Evolutionary conservation across 1,140 invertebrate species (phyloP).

Genomic region (Megalonaias nervosa): DNA sequence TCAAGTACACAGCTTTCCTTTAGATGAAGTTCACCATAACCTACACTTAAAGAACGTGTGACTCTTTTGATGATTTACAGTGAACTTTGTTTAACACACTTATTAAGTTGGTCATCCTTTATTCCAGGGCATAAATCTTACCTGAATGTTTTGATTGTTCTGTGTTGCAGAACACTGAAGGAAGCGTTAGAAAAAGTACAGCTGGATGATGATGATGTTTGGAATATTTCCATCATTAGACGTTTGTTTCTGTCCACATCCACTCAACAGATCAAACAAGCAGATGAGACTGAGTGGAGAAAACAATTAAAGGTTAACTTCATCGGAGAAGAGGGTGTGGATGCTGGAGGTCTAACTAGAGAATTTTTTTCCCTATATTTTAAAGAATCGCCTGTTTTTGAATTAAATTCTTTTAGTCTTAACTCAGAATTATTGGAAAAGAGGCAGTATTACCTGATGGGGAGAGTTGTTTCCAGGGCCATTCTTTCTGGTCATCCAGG

Average conservation of each 20-base stretch:
- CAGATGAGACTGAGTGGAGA: slow-evolving; percentile 8
- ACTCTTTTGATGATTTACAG: too few relatives aligned
- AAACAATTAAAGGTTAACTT: slow-evolving; percentile 12
- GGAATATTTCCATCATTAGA: slow-evolving; percentile 19
- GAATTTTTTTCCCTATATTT: slow-evolving; percentile 21
- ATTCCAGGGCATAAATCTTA: too few relatives aligned
- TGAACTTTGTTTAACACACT: too few relatives aligned
- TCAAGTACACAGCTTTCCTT: too few relatives aligned
- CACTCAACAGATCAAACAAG: slow-evolving; percentile 7
- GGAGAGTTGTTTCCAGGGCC: slow-evolving; percentile 1
- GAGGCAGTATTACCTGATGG: slow-evolving; percentile 12
- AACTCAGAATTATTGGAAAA: slow-evolving; percentile 2
- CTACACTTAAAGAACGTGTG: too few relatives aligned
- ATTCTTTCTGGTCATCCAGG: slow-evolving; percentile 15
- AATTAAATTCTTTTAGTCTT: slow-evolving; percentile 10
- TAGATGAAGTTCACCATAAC: too few relatives aligned
- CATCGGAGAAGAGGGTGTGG: slow-evolving; percentile 25
- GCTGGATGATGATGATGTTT: neutral
- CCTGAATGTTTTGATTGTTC: too few relatives aligned
- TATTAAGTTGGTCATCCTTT: too few relatives aligned
- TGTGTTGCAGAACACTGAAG: too few relatives aligned
- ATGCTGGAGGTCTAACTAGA: slow-evolving; percentile 26
- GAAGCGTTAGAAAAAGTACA: too few relatives aligned
- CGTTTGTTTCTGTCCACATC: slow-evolving; percentile 10
- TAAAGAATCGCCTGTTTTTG: slow-evolving; percentile 21